These are phyloP conservation scores for Lycocerus yunnanus DNA, from an alignment of 2,888 invertebrate species.

Conservation along the genomic window DNA sequence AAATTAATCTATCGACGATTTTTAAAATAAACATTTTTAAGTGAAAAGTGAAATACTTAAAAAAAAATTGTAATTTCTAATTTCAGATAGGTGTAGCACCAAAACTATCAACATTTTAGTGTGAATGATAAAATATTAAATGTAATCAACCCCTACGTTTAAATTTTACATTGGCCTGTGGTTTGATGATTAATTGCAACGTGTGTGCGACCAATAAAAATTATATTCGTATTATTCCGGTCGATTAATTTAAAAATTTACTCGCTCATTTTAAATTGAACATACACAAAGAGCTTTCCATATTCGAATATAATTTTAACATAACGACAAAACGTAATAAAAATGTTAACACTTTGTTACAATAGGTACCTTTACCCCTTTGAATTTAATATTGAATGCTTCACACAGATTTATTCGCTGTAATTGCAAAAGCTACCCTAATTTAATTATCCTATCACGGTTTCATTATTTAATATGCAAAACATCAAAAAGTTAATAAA, in stretches of 20 bases:
- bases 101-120: too few relatives aligned
- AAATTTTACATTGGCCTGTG: background rate
- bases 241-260: background rate
- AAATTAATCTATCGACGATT: too few relatives aligned
- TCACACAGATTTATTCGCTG: conserved; percentile 15
- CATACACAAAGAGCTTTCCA: conserved; percentile 35
- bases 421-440: conserved; percentile 43
- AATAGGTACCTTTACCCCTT: conserved; percentile 32
- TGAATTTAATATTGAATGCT: conserved; percentile 21
- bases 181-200: background rate
- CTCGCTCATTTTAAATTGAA: conserved; percentile 33
- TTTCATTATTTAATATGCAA: conserved; percentile 45
- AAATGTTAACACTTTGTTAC: conserved; percentile 26
- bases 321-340: conserved; percentile 18
- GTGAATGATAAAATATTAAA: background rate
- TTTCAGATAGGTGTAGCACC: too few relatives aligned
- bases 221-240: conserved; percentile 1
- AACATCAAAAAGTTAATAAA: conserved; percentile 8
- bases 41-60: too few relatives aligned
- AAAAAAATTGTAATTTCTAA: too few relatives aligned
- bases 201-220: background rate
- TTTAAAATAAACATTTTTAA: too few relatives aligned
- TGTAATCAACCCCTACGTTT: background rate
- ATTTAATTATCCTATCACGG: conserved; percentile 46
- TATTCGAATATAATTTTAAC: conserved; percentile 21